Conservation (phyloP, 2,113 vertebrate genomes). For the Hippocampus zosterae region DNA sequence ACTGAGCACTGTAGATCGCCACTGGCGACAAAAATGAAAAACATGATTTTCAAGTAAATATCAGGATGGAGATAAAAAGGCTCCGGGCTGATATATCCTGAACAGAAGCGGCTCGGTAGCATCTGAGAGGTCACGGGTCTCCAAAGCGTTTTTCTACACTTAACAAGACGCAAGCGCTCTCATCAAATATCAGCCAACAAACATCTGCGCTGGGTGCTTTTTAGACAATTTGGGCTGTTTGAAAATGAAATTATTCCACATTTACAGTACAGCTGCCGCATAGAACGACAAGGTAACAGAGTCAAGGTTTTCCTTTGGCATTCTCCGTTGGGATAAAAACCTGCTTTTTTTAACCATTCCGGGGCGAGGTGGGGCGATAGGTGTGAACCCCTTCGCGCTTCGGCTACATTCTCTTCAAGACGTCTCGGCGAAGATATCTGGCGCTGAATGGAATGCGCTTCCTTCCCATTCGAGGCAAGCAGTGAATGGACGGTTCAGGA, state of each 20-base stretch:
- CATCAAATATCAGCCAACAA: conserved; percentile 41
- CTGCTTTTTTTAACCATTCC: conserved; percentile 29
- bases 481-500: conserved; percentile 37
- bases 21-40: background rate
- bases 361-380: conserved; percentile 5
- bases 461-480: conserved; percentile 43
- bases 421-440: conserved; percentile 6
- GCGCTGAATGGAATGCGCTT: conserved; percentile 41
- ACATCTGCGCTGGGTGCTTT: conserved; percentile 31
- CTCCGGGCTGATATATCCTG: conserved; percentile 17
- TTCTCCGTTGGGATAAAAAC: conserved; percentile 35
- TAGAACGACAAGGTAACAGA: conserved; percentile 27
- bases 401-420: conserved; percentile 12
- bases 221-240: conserved; percentile 51
- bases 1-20: conserved; percentile 5
- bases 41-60: conserved; percentile 35
- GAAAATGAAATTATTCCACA: conserved; percentile 39
- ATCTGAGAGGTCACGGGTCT: conserved; percentile 26
- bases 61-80: conserved; percentile 19
- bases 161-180: conserved; percentile 27
- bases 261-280: conserved; percentile 24
- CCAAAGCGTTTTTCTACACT: conserved; percentile 13
- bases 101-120: conserved; percentile 31
- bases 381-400: conserved; percentile 5
- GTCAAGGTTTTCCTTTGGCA: conserved; percentile 46